Percentiles rank a stretch among this genome's conserved stretches.
These are phyloP conservation scores for Drosophila melanogaster DNA, from an alignment of 1,140 invertebrate genomes.

Conservation along the genomic window DNA sequence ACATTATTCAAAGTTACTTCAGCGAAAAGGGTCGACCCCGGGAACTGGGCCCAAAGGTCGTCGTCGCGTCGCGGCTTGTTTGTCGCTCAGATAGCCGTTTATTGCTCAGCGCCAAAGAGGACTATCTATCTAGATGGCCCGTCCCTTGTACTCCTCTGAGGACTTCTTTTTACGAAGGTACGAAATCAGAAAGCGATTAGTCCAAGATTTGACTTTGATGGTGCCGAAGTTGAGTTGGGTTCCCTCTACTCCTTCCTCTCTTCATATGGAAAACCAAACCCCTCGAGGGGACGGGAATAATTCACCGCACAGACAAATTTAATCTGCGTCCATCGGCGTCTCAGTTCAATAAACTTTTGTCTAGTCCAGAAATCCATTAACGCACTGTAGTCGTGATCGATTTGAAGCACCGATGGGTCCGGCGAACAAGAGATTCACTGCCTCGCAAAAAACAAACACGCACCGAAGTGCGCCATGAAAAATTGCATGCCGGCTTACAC, in stretches of 20 bases:
- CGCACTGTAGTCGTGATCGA: slow-evolving; percentile 69
- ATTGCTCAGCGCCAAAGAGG: slow-evolving; percentile 47
- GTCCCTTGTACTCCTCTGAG: not conserved
- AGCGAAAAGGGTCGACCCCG: slow-evolving; percentile 48
- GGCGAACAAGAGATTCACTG: slow-evolving; percentile 17
- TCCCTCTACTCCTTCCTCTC: not conserved
- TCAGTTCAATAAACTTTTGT: slow-evolving; percentile 76
- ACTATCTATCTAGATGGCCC: slow-evolving; percentile 65
- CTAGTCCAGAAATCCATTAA: slow-evolving; percentile 77
- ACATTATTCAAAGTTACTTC: slow-evolving; percentile 72
- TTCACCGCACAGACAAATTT: slow-evolving; percentile 47
- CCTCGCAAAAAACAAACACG: slow-evolving; percentile 40
- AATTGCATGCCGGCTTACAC: slow-evolving; percentile 36
- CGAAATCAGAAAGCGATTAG: slow-evolving; percentile 80
- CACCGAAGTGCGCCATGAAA: slow-evolving; percentile 49
- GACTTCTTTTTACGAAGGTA: slow-evolving; percentile 47
- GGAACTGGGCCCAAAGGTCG: slow-evolving; percentile 29
- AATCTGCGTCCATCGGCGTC: slow-evolving; percentile 36
- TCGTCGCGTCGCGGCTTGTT: slow-evolving; percentile 27
- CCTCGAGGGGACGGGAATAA: not conserved
- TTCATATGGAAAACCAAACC: slow-evolving; percentile 1
- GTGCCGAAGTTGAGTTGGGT: slow-evolving; percentile 25
- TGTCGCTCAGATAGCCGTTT: slow-evolving; percentile 66
- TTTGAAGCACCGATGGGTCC: slow-evolving; percentile 18
- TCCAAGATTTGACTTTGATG: slow-evolving; percentile 62